Percentiles rank a stretch among this genome's conserved stretches.
Conservation (phyloP, 2,113 vertebrate species). For the Epinephelus cyanopodus region DNA sequence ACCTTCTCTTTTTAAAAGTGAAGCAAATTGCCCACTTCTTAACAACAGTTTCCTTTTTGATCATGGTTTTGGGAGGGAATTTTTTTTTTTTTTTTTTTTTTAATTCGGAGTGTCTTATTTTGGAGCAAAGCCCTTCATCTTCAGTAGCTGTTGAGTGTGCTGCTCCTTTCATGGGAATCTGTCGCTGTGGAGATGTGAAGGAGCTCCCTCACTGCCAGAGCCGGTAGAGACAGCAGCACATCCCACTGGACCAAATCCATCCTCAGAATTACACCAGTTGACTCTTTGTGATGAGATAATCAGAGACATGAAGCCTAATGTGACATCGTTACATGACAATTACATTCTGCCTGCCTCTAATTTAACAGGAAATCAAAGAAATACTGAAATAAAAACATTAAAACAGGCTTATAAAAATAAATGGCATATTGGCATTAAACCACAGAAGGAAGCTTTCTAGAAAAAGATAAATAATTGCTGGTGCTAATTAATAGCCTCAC, state of each 20-base stretch:
- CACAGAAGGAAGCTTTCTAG: not conserved
- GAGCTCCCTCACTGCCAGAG: slow-evolving; percentile 52
- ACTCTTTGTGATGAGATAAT: slow-evolving; percentile 58
- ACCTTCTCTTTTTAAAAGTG: no score
- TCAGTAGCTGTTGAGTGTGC: not conserved
- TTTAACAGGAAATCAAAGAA: not conserved
- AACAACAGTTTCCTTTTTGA: not conserved
- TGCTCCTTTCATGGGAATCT: slow-evolving; percentile 73
- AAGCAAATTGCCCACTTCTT: not conserved
- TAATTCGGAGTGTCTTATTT: not conserved
- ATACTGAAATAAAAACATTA: slow-evolving; percentile 1
- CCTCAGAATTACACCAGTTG: slow-evolving; percentile 50
- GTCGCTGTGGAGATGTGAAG: slow-evolving; percentile 77
- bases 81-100: not conserved
- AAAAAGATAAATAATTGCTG: not conserved
- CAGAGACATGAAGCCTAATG: slow-evolving; percentile 13
- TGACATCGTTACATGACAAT: slow-evolving; percentile 13
- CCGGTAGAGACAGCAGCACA: slow-evolving; percentile 45
- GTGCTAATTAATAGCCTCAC: not conserved
- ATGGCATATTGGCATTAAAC: not conserved
- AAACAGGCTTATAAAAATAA: not conserved
- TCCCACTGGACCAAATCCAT: slow-evolving; percentile 64
- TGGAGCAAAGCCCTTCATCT: slow-evolving; percentile 1
- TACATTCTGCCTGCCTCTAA: not conserved
- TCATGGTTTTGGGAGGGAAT: not conserved